These are phyloP conservation scores for Phymorhynchus buccinoides DNA, from an alignment of 1,140 invertebrate genomes.

Conservation along the genomic window DNA sequence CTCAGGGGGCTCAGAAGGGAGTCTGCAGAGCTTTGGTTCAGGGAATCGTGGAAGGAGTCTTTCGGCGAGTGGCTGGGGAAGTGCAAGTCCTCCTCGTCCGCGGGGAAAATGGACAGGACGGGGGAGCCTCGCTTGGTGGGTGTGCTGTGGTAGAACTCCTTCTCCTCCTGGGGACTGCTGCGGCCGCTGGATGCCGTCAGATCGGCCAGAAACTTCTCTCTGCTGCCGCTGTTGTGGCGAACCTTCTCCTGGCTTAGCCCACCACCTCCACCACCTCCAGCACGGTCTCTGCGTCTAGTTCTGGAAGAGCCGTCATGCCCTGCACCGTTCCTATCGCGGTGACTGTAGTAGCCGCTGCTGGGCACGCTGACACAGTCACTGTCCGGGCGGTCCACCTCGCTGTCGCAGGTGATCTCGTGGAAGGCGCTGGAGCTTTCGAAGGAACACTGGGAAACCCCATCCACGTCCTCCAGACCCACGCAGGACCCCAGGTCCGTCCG, in stretches of 20 bases:
- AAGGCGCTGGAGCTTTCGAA: constrained; percentile 44
- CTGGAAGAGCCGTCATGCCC: background rate
- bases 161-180: background rate
- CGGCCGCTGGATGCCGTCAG: constrained; percentile 7
- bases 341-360: background rate
- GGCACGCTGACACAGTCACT: constrained; percentile 19
- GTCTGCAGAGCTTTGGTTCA: background rate
- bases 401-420: constrained; percentile 41
- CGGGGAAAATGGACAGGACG: constrained; percentile 11
- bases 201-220: constrained; percentile 12
- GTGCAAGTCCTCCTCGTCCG: background rate
- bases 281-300: background rate
- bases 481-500: constrained; percentile 20
- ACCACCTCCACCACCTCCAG: background rate
- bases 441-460: constrained; percentile 29
- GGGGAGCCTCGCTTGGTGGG: constrained; percentile 19
- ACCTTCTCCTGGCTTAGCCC: background rate
- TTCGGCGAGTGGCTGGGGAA: background rate
- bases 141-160: constrained; percentile 20
- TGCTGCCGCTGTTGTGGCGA: constrained; percentile 11
- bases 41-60: background rate
- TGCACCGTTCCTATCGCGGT: background rate
- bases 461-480: constrained; percentile 20
- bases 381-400: constrained; percentile 38
- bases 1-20: background rate